phyloP scores from a whole-genome alignment of 2,113 vertebrate genomes.

The Rostratula benghalensis region DNA sequence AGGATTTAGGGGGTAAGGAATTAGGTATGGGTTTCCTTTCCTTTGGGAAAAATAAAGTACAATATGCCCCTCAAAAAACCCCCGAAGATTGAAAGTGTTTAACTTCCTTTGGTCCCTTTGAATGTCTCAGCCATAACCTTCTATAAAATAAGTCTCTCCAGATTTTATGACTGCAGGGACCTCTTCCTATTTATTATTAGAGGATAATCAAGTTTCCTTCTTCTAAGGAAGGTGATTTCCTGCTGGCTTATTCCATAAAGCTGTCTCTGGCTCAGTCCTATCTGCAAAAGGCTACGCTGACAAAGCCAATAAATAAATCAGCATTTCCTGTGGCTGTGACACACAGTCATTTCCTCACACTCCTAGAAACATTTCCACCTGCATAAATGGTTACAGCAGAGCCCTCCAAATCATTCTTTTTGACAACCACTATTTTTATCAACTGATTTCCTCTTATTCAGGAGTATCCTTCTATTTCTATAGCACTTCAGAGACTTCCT shows the following conservation, averaged over 20 bases:
- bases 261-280: not conserved
- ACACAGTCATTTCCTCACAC: conserved; percentile 4
- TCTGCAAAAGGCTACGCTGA: not conserved
- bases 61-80: not conserved
- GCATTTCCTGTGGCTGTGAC: conserved; percentile 49
- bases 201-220: not conserved
- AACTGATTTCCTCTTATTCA: conserved; percentile 28
- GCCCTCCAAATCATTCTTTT: not conserved
- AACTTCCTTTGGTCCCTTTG: not conserved
- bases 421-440: not conserved
- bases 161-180: not conserved
- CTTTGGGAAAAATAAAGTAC: not conserved
- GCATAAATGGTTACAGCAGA: not conserved
- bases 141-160: not conserved
- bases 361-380: conserved; percentile 27
- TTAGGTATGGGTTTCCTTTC: not conserved
- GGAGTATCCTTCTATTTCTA: conserved; percentile 24
- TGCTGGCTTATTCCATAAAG: not conserved
- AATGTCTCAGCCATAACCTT: not conserved
- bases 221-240: not conserved
- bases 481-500: conserved; percentile 30
- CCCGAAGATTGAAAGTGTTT: not conserved
- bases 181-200: conserved; percentile 17
- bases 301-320: conserved; percentile 37
- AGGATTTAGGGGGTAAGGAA: not conserved